Percentiles rank a stretch among this genome's conserved stretches.
phyloP scores from a whole-genome alignment of 2,797 vertebrate species.

The Paguma larvata region DNA sequence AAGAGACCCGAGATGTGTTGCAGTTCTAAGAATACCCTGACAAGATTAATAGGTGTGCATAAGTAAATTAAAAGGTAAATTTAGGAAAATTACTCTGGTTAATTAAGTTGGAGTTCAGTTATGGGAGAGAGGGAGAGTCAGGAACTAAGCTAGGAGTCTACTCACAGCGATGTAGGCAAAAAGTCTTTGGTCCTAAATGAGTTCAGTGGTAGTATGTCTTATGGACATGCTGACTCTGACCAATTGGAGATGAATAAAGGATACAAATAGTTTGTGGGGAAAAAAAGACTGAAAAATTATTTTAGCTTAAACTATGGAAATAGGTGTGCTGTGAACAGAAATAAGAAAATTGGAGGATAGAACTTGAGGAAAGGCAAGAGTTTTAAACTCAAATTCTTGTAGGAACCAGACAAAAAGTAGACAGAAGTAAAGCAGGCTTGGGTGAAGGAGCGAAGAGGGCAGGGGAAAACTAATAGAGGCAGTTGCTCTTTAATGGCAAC shows the following conservation, averaged over 20 bases:
- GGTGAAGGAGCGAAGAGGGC: accelerated
- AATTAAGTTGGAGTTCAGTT: neutral
- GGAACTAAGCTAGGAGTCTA: neutral
- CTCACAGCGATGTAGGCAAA: neutral
- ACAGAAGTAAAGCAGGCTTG: neutral
- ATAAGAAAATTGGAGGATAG: neutral
- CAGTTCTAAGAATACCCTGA: neutral
- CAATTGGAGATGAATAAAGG: neutral
- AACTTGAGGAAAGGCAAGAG: neutral
- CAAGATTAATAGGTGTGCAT: neutral
- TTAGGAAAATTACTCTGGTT: neutral
- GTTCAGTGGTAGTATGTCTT: neutral
- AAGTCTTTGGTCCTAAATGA: neutral
- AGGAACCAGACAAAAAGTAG: neutral
- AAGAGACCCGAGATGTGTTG: neutral
- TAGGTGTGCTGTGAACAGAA: neutral
- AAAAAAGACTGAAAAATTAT: neutral
- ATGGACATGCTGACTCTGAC: neutral
- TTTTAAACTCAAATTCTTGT: neutral
- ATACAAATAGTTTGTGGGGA: neutral
- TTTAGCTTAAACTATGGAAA: neutral
- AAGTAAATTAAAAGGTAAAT: neutral
- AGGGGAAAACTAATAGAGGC: accelerated
- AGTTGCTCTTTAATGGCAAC: neutral
- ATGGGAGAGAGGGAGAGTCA: neutral